Percentiles rank a stretch among this genome's conserved stretches.
Conservation (phyloP, 1,140 invertebrate species). For the Globodera rostochiensis region DNA sequence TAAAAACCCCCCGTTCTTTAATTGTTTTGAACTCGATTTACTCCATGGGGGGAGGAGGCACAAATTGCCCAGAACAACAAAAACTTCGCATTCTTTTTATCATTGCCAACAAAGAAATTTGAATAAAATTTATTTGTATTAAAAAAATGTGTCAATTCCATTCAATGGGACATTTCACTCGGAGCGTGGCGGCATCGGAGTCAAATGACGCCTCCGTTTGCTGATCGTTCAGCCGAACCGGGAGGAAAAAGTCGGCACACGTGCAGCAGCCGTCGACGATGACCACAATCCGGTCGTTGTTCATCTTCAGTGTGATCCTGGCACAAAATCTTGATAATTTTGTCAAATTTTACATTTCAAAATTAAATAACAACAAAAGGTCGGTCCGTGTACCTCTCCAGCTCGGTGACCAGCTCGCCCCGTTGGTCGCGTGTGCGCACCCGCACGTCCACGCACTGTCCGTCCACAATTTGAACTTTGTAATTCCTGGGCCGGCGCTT, state of each 20-base stretch:
- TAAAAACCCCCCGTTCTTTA: too few species aligned
- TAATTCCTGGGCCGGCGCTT: constrained; percentile 35
- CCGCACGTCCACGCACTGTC: constrained; percentile 26
- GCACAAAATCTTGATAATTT: background rate
- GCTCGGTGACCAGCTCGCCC: constrained; percentile 23
- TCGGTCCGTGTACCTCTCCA: constrained; percentile 20
- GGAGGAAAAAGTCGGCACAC: constrained; percentile 40
- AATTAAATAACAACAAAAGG: background rate
- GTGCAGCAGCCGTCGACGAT: constrained; percentile 19
- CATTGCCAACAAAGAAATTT: too few species aligned
- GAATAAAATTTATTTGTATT: background rate
- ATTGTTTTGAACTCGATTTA: too few species aligned
- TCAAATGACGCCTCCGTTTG: constrained; percentile 28
- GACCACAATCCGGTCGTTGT: constrained; percentile 38
- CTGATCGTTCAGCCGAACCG: constrained; percentile 25
- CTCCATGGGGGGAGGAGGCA: too few species aligned
- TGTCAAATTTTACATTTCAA: background rate
- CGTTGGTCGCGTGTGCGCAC: constrained; percentile 15
- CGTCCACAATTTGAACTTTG: constrained; percentile 33
- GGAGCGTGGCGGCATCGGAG: constrained; percentile 22
- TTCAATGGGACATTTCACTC: constrained; percentile 37
- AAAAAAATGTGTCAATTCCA: constrained; percentile 32
- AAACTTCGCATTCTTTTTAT: too few species aligned
- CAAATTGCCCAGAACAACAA: too few species aligned
- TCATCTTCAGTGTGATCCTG: constrained; percentile 44